phyloP scores from a whole-genome alignment of 1,140 invertebrate genomes.

The Gonioctena quinquepunctata region DNA sequence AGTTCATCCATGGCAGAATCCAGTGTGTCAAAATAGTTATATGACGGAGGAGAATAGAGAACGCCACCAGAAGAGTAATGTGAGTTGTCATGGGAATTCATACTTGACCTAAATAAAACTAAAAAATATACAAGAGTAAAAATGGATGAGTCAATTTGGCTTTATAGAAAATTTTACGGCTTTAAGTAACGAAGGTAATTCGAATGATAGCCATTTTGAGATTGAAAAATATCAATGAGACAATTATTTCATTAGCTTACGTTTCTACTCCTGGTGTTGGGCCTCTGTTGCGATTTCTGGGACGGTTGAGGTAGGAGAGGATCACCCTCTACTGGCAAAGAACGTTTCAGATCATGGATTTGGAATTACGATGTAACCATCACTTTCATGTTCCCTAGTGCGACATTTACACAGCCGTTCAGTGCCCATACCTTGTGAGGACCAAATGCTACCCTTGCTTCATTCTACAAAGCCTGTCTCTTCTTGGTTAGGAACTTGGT shows the following conservation, averaged over 20 bases:
- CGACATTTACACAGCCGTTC: neutral
- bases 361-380: neutral
- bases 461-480: neutral
- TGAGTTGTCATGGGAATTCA: no score
- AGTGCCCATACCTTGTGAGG: neutral
- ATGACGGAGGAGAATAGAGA: no score
- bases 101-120: no score
- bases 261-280: neutral
- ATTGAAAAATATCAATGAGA: no score
- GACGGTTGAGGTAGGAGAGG: neutral
- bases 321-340: neutral
- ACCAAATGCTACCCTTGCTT: neutral
- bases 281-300: neutral
- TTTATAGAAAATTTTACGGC: no score
- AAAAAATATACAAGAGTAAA: no score
- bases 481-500: neutral
- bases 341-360: neutral
- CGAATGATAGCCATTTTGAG: no score
- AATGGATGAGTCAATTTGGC: no score
- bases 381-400: neutral
- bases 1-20: no score
- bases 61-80: no score
- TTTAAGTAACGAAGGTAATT: no score
- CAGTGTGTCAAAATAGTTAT: no score
- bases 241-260: slow-evolving; percentile 27